Base-by-base conservation (phyloP, 2,113 vertebrate genomes). In the Rhizomys pruinosus region DNA sequence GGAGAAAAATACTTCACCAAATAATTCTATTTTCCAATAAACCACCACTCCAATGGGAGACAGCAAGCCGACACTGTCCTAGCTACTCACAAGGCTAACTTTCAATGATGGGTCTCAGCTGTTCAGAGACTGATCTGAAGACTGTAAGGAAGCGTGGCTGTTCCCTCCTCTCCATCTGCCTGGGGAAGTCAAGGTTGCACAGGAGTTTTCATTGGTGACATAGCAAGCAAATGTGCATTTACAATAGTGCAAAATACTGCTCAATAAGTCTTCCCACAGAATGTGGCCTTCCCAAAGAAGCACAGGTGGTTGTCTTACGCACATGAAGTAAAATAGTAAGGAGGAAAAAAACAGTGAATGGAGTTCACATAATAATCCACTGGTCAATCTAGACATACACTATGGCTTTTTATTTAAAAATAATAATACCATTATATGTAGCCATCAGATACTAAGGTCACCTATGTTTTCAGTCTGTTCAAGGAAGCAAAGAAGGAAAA, bases 351-450 rank as follows among this genome's bases (percentile, higher is more conserved):
- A 44, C 1, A 59, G 57, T 69, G 80, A 90, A 72, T 78, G 52
- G 87, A 74, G 47, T 66, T 94, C 68, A 92, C 19, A 44, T 71
- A 89, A n/a, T 61, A 82, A 10, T 96, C 84, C 61, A 93, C 42
- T 71, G 68, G 55, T 72, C 95, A 61, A 90, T 84, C 79, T 78
- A 91, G 55, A 76, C 8, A 84, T 63, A 95, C 5, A 78, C 71
- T 89, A 95, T 44, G 93, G 85, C 90, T 91, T 85, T 74, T 92
- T 80, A 88, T 95, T 95, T 96, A 76, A 90, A 84, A 23, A 82
- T 81, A 89, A 68, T 69, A 93, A 95, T 71, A 84, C 87, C 93
- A 66, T 20, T 64, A 16, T 61, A 71, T 64, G 16, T 61, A 71
- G 93, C 87, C 73, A 91, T 55, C n/a, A 84, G 55, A 95, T 88